Conservation (phyloP, 2,113 vertebrate species). For the Indri indri region DNA sequence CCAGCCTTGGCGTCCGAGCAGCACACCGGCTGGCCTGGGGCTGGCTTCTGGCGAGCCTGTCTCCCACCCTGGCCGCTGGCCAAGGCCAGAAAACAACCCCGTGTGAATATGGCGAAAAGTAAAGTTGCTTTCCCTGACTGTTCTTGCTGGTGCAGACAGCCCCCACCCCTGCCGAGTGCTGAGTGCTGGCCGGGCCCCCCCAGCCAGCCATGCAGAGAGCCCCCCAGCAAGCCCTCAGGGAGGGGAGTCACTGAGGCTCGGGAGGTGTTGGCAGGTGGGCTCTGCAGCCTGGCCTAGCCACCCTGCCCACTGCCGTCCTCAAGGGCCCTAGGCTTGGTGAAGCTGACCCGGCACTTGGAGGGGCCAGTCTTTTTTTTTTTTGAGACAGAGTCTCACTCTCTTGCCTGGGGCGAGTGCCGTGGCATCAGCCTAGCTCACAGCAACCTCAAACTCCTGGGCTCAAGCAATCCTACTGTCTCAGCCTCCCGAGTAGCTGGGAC, state of each 20-base stretch:
- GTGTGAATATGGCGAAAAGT: accelerated
- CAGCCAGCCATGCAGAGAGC: too few species aligned
- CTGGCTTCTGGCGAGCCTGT: accelerated
- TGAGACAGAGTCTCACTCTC: too few species aligned
- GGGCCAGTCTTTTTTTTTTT: too few species aligned
- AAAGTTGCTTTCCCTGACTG: accelerated
- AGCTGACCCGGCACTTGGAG: too few species aligned
- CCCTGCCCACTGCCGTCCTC: neutral
- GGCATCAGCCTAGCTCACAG: too few species aligned
- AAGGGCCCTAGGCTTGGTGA: neutral
- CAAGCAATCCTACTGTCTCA: too few species aligned
- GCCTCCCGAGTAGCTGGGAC: too few species aligned
- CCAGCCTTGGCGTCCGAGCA: too few species aligned
- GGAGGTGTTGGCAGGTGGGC: too few species aligned
- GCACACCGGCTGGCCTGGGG: too few species aligned
- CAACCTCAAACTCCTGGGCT: too few species aligned
- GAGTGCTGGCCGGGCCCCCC: accelerated
- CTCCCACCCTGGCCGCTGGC: neutral
- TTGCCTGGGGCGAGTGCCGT: too few species aligned
- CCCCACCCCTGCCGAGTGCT: neutral
- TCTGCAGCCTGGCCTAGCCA: neutral
- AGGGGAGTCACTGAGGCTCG: neutral
- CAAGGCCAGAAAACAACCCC: neutral
- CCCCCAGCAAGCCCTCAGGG: neutral
- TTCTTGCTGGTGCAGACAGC: neutral